Evolutionary conservation across 2,113 vertebrate genomes (phyloP).

Genomic region (Gobiocypris rarus): DNA sequence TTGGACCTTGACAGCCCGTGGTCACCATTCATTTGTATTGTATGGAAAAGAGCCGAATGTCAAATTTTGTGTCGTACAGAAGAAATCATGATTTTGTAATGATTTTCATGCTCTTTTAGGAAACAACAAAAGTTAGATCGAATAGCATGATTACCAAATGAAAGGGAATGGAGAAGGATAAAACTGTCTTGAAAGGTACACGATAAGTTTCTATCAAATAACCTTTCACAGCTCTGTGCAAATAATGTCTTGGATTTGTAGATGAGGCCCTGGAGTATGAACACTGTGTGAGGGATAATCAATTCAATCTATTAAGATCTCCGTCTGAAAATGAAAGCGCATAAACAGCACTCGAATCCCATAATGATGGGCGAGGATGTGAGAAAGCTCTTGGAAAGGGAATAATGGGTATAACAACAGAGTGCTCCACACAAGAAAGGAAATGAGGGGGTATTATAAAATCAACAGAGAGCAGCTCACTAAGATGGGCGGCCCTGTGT

Average conservation of each 20-base stretch:
- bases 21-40: neutral
- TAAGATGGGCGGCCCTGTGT: conserved; percentile 54
- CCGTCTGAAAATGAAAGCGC: conserved; percentile 54
- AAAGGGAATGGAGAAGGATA: neutral
- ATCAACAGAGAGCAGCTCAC: conserved; percentile 54
- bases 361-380: conserved; percentile 57
- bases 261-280: conserved; percentile 36
- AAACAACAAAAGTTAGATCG: neutral
- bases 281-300: conserved; percentile 49
- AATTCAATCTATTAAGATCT: conserved; percentile 61
- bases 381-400: conserved; percentile 61
- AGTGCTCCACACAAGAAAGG: conserved; percentile 58
- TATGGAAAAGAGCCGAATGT: neutral
- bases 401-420: conserved; percentile 61
- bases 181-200: conserved; percentile 23
- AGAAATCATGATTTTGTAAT: neutral
- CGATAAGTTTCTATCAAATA: conserved; percentile 19
- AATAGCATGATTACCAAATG: neutral
- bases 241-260: conserved; percentile 48
- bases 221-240: neutral
- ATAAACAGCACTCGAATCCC: conserved; percentile 60
- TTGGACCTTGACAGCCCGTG: neutral
- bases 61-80: neutral
- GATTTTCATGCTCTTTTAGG: neutral
- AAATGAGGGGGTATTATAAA: conserved; percentile 61